phyloP scores from a whole-genome alignment of 2,113 vertebrate genomes.

The Colius striatus region DNA sequence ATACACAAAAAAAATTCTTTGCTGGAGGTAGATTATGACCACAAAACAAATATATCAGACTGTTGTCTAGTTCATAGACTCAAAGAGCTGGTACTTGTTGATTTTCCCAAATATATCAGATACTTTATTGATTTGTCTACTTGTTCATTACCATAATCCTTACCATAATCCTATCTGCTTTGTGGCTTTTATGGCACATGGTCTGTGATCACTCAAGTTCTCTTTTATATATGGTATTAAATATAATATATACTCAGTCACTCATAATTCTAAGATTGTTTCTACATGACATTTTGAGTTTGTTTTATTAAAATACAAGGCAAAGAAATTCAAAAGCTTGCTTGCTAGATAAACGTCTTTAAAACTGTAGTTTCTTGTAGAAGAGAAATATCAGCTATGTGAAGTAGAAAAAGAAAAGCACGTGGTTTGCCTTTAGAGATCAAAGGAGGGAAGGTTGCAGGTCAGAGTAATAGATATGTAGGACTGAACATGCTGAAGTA shows the following conservation, averaged over 20 bases:
- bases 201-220: slow-evolving; percentile 55
- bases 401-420: neutral
- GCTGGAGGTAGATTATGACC: neutral
- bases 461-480: neutral
- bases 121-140: slow-evolving; percentile 66
- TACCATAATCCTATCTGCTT: slow-evolving; percentile 49
- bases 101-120: slow-evolving; percentile 55
- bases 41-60: neutral
- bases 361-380: neutral
- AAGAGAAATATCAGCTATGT: neutral
- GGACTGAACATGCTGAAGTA: neutral
- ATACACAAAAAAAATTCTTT: neutral
- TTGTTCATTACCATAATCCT: slow-evolving; percentile 68
- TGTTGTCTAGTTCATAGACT: neutral
- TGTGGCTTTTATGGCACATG: slow-evolving; percentile 42
- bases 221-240: slow-evolving; percentile 11
- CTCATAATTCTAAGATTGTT: slow-evolving; percentile 41
- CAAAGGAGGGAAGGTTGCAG: neutral
- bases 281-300: slow-evolving; percentile 49
- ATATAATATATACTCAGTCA: neutral
- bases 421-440: slow-evolving; percentile 4
- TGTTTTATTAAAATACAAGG: slow-evolving; percentile 50
- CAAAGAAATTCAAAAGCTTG: slow-evolving; percentile 33
- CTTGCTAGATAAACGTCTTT: slow-evolving; percentile 49
- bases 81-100: slow-evolving; percentile 24